Evolutionary conservation across 2,113 vertebrate species (phyloP).

Genomic region (Cavia porcellus): DNA sequence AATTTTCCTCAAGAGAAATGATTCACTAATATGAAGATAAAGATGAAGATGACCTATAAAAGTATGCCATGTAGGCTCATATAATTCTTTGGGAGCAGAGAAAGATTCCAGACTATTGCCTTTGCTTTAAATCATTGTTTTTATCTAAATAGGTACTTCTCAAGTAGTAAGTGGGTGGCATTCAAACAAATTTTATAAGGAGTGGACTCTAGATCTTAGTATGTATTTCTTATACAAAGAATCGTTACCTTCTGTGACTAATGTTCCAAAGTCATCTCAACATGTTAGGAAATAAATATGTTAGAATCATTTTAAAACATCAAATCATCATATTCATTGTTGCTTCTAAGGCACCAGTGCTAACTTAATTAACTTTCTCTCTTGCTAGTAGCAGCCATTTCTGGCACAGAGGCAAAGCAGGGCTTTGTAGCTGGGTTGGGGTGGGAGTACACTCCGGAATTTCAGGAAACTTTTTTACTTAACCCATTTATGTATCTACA

Average conservation of each 20-base stretch:
- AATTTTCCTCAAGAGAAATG: background rate
- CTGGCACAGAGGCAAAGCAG: background rate
- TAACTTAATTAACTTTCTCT: background rate
- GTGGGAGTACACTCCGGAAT: accelerated
- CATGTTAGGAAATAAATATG: background rate
- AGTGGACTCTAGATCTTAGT: conserved; percentile 46
- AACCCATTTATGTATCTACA: background rate
- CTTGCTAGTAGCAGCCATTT: background rate
- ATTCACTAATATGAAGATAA: conserved; percentile 47
- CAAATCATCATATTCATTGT: background rate
- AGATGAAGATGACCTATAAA: background rate
- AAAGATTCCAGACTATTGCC: conserved; percentile 53
- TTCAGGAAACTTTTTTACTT: background rate
- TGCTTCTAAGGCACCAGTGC: background rate
- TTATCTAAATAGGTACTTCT: conserved; percentile 49
- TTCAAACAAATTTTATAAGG: conserved; percentile 61
- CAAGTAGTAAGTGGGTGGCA: conserved; percentile 24
- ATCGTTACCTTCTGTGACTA: conserved; percentile 20
- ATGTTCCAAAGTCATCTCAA: conserved; percentile 2
- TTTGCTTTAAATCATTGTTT: conserved; percentile 41
- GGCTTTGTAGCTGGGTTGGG: background rate
- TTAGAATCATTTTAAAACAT: conserved; percentile 36
- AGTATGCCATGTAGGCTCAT: conserved; percentile 27
- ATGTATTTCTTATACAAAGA: conserved; percentile 47
- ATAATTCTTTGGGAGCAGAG: conserved; percentile 8